Evolutionary conservation across 2,113 vertebrate genomes (phyloP).

Genomic region (Apistogramma diplotaenia): DNA sequence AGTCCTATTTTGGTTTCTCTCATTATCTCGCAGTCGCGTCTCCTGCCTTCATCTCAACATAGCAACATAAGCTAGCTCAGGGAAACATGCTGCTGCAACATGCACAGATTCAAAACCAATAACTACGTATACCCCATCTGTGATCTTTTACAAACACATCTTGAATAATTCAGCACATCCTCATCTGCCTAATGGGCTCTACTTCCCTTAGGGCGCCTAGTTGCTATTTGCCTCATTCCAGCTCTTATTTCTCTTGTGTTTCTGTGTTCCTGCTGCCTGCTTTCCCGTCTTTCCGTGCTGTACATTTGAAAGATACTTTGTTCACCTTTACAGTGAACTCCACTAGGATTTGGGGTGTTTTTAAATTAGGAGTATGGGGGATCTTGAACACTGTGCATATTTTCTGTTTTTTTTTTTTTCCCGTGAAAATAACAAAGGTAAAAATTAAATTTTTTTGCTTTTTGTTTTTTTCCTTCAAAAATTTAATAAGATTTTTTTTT

Average conservation of each 20-base stretch:
- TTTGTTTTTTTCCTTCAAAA: no score
- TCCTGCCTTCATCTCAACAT: not conserved
- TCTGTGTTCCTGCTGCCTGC: not conserved
- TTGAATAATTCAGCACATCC: conserved; percentile 63
- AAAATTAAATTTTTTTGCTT: no score
- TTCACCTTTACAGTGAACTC: not conserved
- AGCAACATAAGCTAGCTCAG: not conserved
- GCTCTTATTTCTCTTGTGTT: conserved; percentile 14
- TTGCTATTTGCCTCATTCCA: conserved; percentile 33
- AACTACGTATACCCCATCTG: conserved; percentile 54
- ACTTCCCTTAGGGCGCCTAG: conserved; percentile 30
- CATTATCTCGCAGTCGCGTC: not conserved
- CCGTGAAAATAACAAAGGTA: no score
- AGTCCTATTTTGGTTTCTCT: not conserved
- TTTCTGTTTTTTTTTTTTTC: no score
- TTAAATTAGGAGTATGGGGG: not conserved
- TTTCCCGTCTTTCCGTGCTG: not conserved
- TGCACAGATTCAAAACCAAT: conserved; percentile 16
- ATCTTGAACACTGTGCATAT: not conserved
- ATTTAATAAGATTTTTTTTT: not conserved
- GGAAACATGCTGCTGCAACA: conserved; percentile 32
- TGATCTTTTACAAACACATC: conserved; percentile 66
- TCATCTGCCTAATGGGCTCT: conserved; percentile 59
- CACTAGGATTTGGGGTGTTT: not conserved
- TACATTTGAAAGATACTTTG: not conserved